Evolutionary conservation across 1,140 invertebrate genomes (phyloP).

Genomic region (Sarcophaga peregrina): DNA sequence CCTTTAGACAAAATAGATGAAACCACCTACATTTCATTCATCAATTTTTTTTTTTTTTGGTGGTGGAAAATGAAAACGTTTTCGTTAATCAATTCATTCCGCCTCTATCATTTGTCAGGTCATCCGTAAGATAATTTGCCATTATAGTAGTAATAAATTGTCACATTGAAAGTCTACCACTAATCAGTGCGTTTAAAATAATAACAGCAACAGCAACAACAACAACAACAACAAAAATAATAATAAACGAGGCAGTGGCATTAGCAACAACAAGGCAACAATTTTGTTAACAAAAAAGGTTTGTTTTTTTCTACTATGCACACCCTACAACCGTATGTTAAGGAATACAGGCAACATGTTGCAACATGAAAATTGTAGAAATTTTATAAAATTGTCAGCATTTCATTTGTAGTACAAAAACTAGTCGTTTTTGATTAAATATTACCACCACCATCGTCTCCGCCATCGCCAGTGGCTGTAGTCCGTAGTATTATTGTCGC

Average conservation of each 20-base stretch:
- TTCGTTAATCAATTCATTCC: slow-evolving; percentile 26
- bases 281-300: not conserved
- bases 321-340: too few relatives aligned
- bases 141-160: slow-evolving; percentile 35
- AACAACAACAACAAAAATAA: not conserved
- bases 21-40: not conserved
- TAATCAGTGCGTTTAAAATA: slow-evolving; percentile 34
- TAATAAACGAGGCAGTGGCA: not conserved
- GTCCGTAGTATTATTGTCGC: not conserved
- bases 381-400: too few relatives aligned
- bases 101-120: slow-evolving; percentile 37
- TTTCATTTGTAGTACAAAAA: not conserved
- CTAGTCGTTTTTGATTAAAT: not conserved
- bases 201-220: not conserved
- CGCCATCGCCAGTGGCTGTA: not conserved
- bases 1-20: not conserved
- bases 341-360: too few relatives aligned
- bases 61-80: not conserved
- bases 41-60: not conserved
- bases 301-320: not conserved
- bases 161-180: slow-evolving; percentile 27
- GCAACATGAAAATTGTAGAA: too few relatives aligned
- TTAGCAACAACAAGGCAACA: not conserved
- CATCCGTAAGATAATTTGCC: slow-evolving; percentile 23
- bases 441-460: too few relatives aligned